Conservation (phyloP, 2,113 vertebrate species). For the Salvelinus fontinalis region DNA sequence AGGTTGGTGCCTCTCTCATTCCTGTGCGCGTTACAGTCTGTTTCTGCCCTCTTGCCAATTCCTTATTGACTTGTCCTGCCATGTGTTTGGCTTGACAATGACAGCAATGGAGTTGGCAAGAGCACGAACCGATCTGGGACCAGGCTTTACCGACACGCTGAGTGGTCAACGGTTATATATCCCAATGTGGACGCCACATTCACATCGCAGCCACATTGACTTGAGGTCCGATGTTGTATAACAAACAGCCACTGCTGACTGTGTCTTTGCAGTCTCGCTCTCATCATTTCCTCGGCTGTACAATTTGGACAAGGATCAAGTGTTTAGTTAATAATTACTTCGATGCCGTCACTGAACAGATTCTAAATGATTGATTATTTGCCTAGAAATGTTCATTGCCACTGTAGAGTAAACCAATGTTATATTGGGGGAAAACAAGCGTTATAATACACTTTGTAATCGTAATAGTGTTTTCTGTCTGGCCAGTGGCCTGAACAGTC, state of each 20-base stretch:
- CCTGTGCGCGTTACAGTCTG: background rate
- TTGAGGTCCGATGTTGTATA: background rate
- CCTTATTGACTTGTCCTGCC: no score
- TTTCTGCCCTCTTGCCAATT: no score
- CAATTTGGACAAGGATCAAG: background rate
- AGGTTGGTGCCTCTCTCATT: slow-evolving; percentile 82
- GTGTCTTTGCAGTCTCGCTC: background rate
- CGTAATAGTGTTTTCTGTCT: background rate
- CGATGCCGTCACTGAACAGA: background rate
- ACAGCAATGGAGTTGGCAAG: no score
- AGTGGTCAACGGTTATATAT: background rate
- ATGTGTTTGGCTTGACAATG: no score
- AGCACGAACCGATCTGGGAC: no score
- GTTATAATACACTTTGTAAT: background rate
- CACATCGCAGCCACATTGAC: no score
- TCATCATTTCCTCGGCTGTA: background rate
- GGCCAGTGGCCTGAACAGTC: no score
- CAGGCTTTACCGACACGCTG: background rate
- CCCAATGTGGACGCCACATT: no score
- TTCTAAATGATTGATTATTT: background rate
- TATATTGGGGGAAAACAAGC: background rate
- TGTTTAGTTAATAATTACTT: background rate
- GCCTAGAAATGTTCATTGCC: background rate
- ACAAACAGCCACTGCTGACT: background rate
- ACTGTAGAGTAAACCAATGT: no score